Evolutionary conservation across 2,797 vertebrate genomes (phyloP).

Genomic region (Synanceia verrucosa): DNA sequence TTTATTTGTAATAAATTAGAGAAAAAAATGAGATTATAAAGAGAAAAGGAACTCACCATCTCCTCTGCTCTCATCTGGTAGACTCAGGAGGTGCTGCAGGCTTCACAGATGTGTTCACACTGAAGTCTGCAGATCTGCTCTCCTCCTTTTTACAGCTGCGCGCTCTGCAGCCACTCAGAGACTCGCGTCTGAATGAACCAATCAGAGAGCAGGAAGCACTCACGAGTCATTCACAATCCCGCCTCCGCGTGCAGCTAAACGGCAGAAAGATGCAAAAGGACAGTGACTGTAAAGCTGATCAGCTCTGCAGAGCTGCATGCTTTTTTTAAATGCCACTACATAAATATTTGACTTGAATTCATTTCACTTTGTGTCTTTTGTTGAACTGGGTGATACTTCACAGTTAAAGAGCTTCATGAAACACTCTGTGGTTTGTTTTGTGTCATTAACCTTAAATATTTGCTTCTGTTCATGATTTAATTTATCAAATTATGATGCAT

Average conservation of each 20-base stretch:
- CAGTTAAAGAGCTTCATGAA: neutral
- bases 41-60: slow-evolving; percentile 70
- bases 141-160: slow-evolving; percentile 50
- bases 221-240: neutral
- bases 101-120: slow-evolving; percentile 47
- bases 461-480: neutral
- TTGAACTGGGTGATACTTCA: neutral
- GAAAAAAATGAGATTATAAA: no score
- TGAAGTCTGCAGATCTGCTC: slow-evolving; percentile 16
- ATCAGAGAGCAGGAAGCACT: slow-evolving; percentile 54
- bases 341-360: no score
- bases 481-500: neutral
- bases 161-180: slow-evolving; percentile 38
- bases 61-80: slow-evolving; percentile 53
- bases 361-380: neutral
- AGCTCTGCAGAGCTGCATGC: no score
- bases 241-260: neutral
- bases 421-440: neutral
- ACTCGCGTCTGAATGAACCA: slow-evolving; percentile 55
- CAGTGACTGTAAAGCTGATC: no score
- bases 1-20: neutral
- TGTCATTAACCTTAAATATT: neutral
- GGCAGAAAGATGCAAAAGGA: neutral
- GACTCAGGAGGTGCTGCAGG: neutral
- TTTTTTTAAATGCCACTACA: no score